These are phyloP conservation scores for Hypothenemus hampei DNA, from an alignment of 1,140 invertebrate species.

Conservation along the genomic window DNA sequence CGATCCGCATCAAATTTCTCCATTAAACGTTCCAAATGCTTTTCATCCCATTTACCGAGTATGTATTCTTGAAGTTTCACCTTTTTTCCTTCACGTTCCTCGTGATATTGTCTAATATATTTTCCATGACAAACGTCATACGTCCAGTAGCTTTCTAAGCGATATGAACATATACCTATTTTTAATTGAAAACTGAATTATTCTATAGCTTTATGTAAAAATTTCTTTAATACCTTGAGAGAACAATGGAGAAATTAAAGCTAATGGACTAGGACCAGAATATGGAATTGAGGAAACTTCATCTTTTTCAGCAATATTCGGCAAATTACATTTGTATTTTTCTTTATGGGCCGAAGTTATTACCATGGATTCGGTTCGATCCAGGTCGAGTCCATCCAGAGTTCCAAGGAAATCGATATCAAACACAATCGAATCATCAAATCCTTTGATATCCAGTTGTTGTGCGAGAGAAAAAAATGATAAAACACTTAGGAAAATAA, in stretches of 20 bases:
- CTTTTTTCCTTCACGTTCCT: constrained; percentile 84
- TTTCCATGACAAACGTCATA: constrained; percentile 95
- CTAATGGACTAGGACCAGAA: constrained; percentile 67
- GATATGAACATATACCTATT: constrained; percentile 68
- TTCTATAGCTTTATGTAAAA: constrained; percentile 43
- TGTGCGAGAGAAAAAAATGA: not conserved
- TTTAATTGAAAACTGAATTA: not conserved
- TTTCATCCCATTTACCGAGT: constrained; percentile 67
- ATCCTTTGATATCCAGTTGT: constrained; percentile 60
- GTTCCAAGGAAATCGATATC: constrained; percentile 76
- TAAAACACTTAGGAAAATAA: not conserved
- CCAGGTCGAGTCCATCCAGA: constrained; percentile 47
- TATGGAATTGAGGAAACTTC: constrained; percentile 54
- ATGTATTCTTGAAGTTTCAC: constrained; percentile 76
- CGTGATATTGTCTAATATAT: constrained; percentile 90
- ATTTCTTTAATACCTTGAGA: constrained; percentile 46
- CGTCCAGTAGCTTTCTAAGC: constrained; percentile 93
- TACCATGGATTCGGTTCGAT: constrained; percentile 49
- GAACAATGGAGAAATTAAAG: constrained; percentile 72
- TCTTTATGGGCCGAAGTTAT: constrained; percentile 65
- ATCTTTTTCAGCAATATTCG: constrained; percentile 58
- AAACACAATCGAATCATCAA: constrained; percentile 77
- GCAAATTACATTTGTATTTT: constrained; percentile 70
- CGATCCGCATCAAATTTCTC: constrained; percentile 55
- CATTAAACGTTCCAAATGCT: constrained; percentile 47